Conservation (phyloP, 1,140 invertebrate genomes). For the Drosophila mayri region DNA sequence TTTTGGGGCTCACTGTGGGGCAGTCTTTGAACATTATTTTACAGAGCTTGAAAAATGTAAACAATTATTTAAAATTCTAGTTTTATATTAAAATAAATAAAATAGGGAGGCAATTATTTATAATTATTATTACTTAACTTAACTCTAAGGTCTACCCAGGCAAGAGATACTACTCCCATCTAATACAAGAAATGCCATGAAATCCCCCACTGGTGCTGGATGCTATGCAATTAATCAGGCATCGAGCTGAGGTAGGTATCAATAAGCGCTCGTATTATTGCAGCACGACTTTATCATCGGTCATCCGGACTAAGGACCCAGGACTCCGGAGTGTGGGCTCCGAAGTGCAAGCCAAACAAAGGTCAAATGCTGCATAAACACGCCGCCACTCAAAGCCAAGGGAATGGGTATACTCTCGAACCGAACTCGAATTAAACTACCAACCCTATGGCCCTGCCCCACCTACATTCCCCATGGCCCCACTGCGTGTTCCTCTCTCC, state of each 20-base stretch:
- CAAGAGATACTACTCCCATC: no score
- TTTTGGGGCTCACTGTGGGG: not conserved
- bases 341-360: slow-evolving; percentile 58
- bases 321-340: not conserved
- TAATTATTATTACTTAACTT: no score
- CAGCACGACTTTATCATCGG: slow-evolving; percentile 26
- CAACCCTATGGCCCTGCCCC: no score
- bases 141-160: no score
- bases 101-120: no score
- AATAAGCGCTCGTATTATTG: slow-evolving; percentile 54
- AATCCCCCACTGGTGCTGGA: not conserved
- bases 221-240: slow-evolving; percentile 28
- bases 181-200: not conserved
- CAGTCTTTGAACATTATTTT: no score
- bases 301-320: not conserved
- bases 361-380: slow-evolving; percentile 58
- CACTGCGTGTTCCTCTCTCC: not conserved
- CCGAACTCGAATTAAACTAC: no score
- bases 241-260: slow-evolving; percentile 27
- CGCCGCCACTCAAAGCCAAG: not conserved
- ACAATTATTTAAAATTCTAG: no score
- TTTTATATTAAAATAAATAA: no score
- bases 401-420: not conserved
- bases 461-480: no score
- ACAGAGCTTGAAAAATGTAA: no score